These are phyloP conservation scores for Argyrosomus japonicus DNA, from an alignment of 2,113 vertebrate genomes.

Conservation along the genomic window DNA sequence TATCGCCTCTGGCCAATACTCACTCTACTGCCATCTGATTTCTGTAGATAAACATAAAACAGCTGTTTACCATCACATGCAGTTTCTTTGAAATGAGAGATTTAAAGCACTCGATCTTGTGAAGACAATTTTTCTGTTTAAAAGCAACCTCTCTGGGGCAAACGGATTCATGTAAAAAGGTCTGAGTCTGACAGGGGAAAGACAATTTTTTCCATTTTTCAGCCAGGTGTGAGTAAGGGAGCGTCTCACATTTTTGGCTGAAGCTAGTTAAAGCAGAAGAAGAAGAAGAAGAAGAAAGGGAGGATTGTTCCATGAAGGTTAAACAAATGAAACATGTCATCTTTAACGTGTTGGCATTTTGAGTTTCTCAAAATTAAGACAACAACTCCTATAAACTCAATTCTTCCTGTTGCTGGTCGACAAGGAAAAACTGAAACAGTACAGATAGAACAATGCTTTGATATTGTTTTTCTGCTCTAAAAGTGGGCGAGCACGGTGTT, in stretches of 20 bases:
- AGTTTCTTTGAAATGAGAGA: slow-evolving; percentile 58
- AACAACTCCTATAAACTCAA: not conserved
- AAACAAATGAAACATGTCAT: slow-evolving; percentile 11
- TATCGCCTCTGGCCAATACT: slow-evolving; percentile 58
- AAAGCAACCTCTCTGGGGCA: not conserved
- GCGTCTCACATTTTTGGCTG: not conserved
- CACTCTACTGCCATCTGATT: slow-evolving; percentile 62
- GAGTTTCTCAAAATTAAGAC: slow-evolving; percentile 9
- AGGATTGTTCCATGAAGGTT: not conserved
- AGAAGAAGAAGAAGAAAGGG: not conserved
- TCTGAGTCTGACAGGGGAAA: not conserved
- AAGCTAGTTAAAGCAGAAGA: slow-evolving; percentile 2
- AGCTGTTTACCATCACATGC: slow-evolving; percentile 54
- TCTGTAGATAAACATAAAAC: slow-evolving; percentile 75
- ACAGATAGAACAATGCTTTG: not conserved
- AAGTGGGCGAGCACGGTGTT: slow-evolving; percentile 18
- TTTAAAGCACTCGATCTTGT: slow-evolving; percentile 39
- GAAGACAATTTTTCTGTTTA: not conserved
- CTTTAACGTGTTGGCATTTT: not conserved
- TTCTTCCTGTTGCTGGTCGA: not conserved
- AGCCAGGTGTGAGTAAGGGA: slow-evolving; percentile 11
- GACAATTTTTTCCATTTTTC: not conserved
- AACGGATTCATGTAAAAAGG: slow-evolving; percentile 13
- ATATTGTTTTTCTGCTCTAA: not conserved
- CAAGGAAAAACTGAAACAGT: slow-evolving; percentile 3